Base-by-base conservation (phyloP, 2,113 vertebrate genomes). In the Microtus oregoni region DNA sequence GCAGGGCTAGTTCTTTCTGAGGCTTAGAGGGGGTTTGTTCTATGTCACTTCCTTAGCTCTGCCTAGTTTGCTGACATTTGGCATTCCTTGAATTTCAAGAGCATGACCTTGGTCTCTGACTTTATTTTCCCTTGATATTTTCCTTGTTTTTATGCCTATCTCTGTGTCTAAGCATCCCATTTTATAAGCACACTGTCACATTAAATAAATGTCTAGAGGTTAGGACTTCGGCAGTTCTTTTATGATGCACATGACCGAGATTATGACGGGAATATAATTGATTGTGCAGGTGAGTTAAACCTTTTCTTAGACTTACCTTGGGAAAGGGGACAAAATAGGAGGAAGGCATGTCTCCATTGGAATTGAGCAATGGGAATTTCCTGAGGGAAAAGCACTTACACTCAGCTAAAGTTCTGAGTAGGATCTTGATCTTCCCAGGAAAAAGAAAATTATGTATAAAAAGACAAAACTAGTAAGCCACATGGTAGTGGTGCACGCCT, bases 401-500 rank as follows among this genome's bases (percentile, higher is more conserved):
- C 35, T 94, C 41, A 28, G 24, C 5, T 47, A 9, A 41, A 38
- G n/a, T 47, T 19, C 10, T 75, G 28, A 81, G 52, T 47, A 22
- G 7, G 52, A 88, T 91, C 75, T 67, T 95, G 22, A 4, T n/a
- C 28, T 92, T 92, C 44, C 47, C 24, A 41, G 47, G n/a, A 91
- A 87, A 91, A 22, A 13, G 30, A 86, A 44, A 41, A 86, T 4
- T 17, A 73, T 79, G 41, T n/a, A 2, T 50, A 91, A 85, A 44
- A 85, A 6, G 44, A 83, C 10, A 47, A 4, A n/a, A n/a, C 35
- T 79, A 52, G 55, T 17, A 58, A 58, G 5, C 17, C 55, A 19
- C 0, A 1, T 19, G 55, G 55, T 4, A 19, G 47, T 47, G 8
- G 7, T 47, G 47, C 17, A 58, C 0, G 5, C 17, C 17, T 58